A percentile compares a stretch with the other conserved stretches of the same genome.
phyloP scores from a whole-genome alignment of 2,888 invertebrate species.

The Cepaea hortensis region DNA sequence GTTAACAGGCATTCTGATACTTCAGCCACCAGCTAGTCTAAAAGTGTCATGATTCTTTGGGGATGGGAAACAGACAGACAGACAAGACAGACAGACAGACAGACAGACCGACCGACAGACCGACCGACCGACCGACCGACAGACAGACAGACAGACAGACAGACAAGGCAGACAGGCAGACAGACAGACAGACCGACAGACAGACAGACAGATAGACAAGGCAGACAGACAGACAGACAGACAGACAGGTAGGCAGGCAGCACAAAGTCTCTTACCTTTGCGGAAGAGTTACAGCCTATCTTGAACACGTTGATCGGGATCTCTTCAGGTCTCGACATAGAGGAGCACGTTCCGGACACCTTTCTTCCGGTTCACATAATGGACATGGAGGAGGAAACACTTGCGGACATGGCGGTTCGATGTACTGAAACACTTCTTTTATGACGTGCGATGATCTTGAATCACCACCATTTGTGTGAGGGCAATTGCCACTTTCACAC shows the following conservation, averaged over 20 bases:
- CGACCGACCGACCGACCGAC: not conserved
- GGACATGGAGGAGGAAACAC: slow-evolving; percentile 11
- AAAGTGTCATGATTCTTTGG: too few species aligned
- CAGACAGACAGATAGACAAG: not conserved
- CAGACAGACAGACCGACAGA: too few species aligned
- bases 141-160: not conserved
- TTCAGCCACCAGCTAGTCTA: too few species aligned
- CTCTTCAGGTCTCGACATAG: not conserved
- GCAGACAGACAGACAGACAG: too few species aligned
- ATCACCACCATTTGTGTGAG: not conserved
- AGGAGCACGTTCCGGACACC: not conserved
- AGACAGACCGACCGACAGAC: not conserved
- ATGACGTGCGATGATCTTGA: not conserved
- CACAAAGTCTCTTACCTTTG: too few species aligned
- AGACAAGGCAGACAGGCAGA: not conserved
- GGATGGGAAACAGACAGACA: not conserved
- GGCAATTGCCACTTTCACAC: too few species aligned
- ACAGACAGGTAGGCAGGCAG: too few species aligned
- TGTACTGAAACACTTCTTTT: slow-evolving; percentile 6
- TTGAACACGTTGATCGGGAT: too few species aligned
- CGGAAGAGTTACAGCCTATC: too few species aligned
- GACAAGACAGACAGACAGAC: not conserved
- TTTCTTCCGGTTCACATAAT: not conserved
- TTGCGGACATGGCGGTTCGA: not conserved
- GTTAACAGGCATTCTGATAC: too few species aligned